A percentile compares a stretch with the other conserved stretches of the same genome.
Conservation (phyloP, 1,140 invertebrate species). For the Trichoplusia ni region DNA sequence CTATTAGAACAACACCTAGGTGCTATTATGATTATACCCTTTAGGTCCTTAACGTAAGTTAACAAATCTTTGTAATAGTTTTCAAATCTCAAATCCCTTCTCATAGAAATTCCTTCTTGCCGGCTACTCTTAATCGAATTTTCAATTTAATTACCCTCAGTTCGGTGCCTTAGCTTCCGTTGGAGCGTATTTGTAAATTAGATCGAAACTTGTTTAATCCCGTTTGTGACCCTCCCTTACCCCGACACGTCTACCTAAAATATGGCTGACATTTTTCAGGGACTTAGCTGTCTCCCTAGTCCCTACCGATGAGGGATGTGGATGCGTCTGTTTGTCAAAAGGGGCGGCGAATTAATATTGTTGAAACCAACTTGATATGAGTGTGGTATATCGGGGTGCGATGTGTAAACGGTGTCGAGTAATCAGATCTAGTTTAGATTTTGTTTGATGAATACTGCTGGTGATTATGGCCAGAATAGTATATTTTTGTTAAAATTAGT, state of each 20-base stretch:
- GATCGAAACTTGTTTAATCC: slow-evolving; percentile 53
- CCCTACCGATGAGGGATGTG: slow-evolving; percentile 45
- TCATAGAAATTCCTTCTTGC: no score
- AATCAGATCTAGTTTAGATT: neutral
- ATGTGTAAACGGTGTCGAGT: slow-evolving; percentile 1
- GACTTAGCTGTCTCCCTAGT: slow-evolving; percentile 38
- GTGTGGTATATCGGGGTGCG: neutral
- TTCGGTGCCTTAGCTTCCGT: neutral
- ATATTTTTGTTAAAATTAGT: no score
- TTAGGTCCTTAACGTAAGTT: no score
- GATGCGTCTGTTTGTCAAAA: slow-evolving; percentile 34
- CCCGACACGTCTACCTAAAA: slow-evolving; percentile 41
- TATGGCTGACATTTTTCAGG: slow-evolving; percentile 62
- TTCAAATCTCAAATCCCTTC: no score
- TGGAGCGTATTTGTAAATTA: slow-evolving; percentile 45
- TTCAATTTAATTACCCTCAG: slow-evolving; percentile 17
- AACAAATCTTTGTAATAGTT: no score
- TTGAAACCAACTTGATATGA: slow-evolving; percentile 32
- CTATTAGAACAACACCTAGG: no score
- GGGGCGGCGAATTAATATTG: slow-evolving; percentile 46
- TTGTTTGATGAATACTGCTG: no score
- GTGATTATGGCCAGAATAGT: neutral
- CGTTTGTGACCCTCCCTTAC: slow-evolving; percentile 36
- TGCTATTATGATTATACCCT: no score
- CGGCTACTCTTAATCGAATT: no score